Evolutionary conservation across 2,113 vertebrate genomes (phyloP).

Genomic region (Aptenodytes forsteri): DNA sequence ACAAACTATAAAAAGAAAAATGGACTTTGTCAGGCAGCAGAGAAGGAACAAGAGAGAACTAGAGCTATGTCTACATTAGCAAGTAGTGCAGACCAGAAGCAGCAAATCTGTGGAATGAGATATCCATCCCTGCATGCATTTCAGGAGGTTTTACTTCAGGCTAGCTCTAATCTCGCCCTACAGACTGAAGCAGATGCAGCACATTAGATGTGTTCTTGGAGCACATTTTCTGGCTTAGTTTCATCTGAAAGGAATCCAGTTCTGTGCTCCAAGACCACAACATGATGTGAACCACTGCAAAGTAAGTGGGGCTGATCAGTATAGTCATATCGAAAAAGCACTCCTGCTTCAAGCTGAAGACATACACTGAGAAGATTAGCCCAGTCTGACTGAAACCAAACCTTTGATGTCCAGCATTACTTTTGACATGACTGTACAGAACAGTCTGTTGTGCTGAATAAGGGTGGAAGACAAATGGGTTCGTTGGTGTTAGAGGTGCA

Average conservation of each 20-base stretch:
- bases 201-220: slow-evolving; percentile 34
- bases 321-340: background rate
- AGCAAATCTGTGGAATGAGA: background rate
- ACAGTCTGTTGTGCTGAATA: background rate
- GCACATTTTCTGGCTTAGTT: slow-evolving; percentile 41
- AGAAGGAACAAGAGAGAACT: background rate
- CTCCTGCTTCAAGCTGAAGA: background rate
- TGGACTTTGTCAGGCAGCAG: background rate
- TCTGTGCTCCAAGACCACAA: slow-evolving; percentile 9
- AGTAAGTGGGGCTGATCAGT: background rate
- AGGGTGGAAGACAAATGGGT: background rate
- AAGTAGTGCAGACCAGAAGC: background rate
- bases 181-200: slow-evolving; percentile 41
- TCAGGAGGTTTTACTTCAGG: slow-evolving; percentile 10
- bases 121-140: background rate
- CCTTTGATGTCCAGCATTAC: background rate
- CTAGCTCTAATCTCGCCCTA: background rate
- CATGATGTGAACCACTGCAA: background rate
- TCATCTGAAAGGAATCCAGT: slow-evolving; percentile 41
- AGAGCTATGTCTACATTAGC: background rate
- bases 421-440: background rate
- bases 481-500: background rate
- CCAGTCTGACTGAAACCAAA: background rate
- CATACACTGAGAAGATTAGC: background rate
- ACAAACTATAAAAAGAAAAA: background rate